A percentile compares a stretch with the other conserved stretches of the same genome.
Conservation (phyloP, 1,140 invertebrate species). For the Calycopis cecrops region DNA sequence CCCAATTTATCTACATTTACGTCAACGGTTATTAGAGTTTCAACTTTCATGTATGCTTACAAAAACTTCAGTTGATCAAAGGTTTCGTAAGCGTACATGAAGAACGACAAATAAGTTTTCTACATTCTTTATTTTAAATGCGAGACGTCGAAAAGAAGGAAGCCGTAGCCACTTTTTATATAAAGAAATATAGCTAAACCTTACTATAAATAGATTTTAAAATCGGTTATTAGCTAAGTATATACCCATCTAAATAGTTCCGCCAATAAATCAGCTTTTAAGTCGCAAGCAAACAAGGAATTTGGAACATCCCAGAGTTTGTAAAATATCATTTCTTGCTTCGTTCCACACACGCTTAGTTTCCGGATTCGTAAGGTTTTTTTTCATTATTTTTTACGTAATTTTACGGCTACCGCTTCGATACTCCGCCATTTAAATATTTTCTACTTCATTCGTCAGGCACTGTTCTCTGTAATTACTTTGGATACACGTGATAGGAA, state of each 20-base stretch:
- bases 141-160: no score
- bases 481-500: conserved; percentile 44
- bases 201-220: no score
- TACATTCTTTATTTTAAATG: no score
- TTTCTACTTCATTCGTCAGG: conserved; percentile 71
- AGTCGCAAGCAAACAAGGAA: conserved; percentile 22
- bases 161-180: no score
- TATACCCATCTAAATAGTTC: not conserved
- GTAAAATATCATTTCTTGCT: conserved; percentile 46
- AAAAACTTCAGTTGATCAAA: no score
- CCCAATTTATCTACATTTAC: no score
- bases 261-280: not conserved
- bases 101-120: no score
- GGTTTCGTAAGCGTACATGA: no score
- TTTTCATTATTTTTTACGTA: conserved; percentile 41
- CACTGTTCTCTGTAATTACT: conserved; percentile 59
- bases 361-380: conserved; percentile 57
- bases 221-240: no score
- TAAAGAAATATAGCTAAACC: no score
- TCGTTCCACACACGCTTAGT: conserved; percentile 44
- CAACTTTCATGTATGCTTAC: no score
- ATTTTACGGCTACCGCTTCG: conserved; percentile 54
- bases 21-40: no score
- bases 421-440: conserved; percentile 72
- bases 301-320: conserved; percentile 39